phyloP scores from a whole-genome alignment of 2,888 invertebrate genomes.

The Drosophila multiciliata region DNA sequence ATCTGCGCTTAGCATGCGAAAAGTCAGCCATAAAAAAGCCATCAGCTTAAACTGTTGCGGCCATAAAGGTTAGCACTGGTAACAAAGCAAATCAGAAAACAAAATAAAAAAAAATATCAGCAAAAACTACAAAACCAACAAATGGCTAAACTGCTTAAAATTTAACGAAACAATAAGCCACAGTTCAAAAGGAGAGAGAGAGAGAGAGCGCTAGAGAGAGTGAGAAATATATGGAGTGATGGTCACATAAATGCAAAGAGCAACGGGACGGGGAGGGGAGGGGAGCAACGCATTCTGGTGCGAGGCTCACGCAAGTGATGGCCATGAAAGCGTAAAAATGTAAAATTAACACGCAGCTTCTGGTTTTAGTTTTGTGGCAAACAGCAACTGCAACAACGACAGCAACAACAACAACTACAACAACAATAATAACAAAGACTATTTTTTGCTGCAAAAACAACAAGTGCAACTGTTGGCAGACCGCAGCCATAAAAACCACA shows the following conservation, averaged over 20 bases:
- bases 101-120: slow-evolving; percentile 15
- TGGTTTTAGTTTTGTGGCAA: slow-evolving; percentile 77
- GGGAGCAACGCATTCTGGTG: slow-evolving; percentile 56
- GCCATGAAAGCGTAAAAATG: slow-evolving; percentile 81
- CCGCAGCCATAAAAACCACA: slow-evolving; percentile 80
- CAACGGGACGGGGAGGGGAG: not conserved
- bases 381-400: slow-evolving; percentile 30
- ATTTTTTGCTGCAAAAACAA: slow-evolving; percentile 20
- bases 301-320: slow-evolving; percentile 73
- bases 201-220: not conserved
- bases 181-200: slow-evolving; percentile 32
- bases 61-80: slow-evolving; percentile 74
- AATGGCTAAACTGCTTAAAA: slow-evolving; percentile 73
- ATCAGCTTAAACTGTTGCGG: slow-evolving; percentile 80
- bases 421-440: not conserved
- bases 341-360: slow-evolving; percentile 81
- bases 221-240: not conserved
- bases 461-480: slow-evolving; percentile 60
- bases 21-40: slow-evolving; percentile 78
- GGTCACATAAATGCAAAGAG: not conserved
- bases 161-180: slow-evolving; percentile 73
- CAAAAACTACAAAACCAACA: slow-evolving; percentile 30
- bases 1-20: slow-evolving; percentile 78
- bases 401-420: slow-evolving; percentile 24
- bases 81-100: slow-evolving; percentile 48